phyloP scores from a whole-genome alignment of 1,140 invertebrate genomes.

The Pygmarrhopalites habei region DNA sequence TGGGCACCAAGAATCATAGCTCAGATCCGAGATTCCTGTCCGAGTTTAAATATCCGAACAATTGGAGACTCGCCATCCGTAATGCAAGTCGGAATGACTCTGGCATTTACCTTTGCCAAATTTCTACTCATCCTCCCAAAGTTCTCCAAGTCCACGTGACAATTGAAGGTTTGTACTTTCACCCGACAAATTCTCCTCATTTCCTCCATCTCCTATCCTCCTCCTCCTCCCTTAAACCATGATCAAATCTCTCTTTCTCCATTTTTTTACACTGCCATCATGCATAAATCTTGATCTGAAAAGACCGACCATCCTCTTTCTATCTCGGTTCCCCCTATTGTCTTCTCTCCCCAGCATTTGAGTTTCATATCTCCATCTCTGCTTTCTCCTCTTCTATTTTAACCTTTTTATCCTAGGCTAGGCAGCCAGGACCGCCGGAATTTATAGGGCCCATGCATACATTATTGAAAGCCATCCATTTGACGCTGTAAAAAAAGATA shows the following conservation, averaged over 20 bases:
- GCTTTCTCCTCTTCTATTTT: neutral
- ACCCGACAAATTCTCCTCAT: slow-evolving; percentile 3
- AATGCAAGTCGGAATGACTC: slow-evolving; percentile 65
- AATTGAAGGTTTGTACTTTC: slow-evolving; percentile 55
- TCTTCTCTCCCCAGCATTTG: too few relatives aligned
- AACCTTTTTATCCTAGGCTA: neutral
- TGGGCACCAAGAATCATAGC: slow-evolving; percentile 35
- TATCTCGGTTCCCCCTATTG: too few relatives aligned
- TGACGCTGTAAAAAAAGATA: too few relatives aligned
- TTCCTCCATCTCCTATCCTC: neutral
- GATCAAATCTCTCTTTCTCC: too few relatives aligned
- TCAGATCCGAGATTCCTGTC: slow-evolving; percentile 33
- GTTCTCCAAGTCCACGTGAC: slow-evolving; percentile 62
- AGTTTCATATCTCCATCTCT: neutral
- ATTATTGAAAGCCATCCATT: neutral
- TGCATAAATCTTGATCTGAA: too few relatives aligned
- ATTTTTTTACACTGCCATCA: too few relatives aligned
- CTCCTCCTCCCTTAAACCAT: neutral
- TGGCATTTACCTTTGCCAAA: slow-evolving; percentile 76
- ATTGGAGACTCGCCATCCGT: slow-evolving; percentile 71
- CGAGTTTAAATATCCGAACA: slow-evolving; percentile 60
- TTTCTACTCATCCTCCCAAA: slow-evolving; percentile 73
- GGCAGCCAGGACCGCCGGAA: neutral
- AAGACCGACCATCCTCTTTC: too few relatives aligned
- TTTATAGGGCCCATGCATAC: neutral